A percentile compares a stretch with the other conserved stretches of the same genome.
Conservation (phyloP, 2,888 invertebrate species). For the Dorcus parallelipipedus region DNA sequence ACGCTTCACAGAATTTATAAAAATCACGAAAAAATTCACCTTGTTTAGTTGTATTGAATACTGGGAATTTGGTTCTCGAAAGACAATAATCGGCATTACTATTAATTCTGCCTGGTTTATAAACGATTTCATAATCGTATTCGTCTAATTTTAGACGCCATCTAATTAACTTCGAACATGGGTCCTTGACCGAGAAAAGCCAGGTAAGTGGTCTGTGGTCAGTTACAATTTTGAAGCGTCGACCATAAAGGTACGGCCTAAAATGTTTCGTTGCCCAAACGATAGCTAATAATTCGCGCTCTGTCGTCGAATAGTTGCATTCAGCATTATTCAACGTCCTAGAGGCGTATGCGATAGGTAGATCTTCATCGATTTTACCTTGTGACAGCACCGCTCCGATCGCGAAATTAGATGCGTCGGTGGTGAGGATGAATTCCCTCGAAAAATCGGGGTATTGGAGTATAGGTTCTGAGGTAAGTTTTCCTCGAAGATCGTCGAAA, state of each 20-base stretch:
- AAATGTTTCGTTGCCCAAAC: slow-evolving; percentile 24
- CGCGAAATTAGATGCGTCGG: slow-evolving; percentile 38
- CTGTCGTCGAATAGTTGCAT: slow-evolving; percentile 39
- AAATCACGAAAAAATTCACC: no score
- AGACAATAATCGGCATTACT: no score
- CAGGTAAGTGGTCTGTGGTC: slow-evolving; percentile 40
- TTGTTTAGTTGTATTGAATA: no score
- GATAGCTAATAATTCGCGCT: slow-evolving; percentile 42
- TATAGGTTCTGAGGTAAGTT: slow-evolving; percentile 14
- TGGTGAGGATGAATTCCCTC: slow-evolving; percentile 33
- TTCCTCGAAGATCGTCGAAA: not conserved
- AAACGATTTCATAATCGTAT: slow-evolving; percentile 36
- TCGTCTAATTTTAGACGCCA: slow-evolving; percentile 37
- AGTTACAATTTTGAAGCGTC: slow-evolving; percentile 37
- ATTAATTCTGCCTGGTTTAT: slow-evolving; percentile 22
- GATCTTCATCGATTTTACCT: slow-evolving; percentile 28
- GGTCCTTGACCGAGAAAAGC: slow-evolving; percentile 37
- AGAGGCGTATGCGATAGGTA: slow-evolving; percentile 39
- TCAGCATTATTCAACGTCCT: slow-evolving; percentile 37
- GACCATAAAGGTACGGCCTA: slow-evolving; percentile 31
- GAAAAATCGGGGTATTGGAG: slow-evolving; percentile 27
- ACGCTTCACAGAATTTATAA: no score
- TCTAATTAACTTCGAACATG: slow-evolving; percentile 30
- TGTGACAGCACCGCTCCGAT: slow-evolving; percentile 36
- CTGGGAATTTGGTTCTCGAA: no score